A percentile compares a stretch with the other conserved stretches of the same genome.
phyloP scores from a whole-genome alignment of 2,888 invertebrate species.

The Salticus scenicus region DNA sequence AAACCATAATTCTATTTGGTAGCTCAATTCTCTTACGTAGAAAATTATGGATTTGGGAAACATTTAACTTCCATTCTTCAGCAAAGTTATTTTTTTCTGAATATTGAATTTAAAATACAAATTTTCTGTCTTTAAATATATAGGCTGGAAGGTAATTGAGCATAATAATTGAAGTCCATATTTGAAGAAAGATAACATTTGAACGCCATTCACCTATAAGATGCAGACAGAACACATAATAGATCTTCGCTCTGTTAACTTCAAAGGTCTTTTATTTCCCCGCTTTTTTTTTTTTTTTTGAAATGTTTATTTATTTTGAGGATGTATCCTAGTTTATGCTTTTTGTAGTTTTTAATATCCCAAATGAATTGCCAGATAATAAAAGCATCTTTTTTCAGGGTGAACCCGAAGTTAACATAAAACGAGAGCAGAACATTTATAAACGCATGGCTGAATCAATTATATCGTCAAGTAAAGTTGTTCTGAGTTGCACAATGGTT shows the following conservation, averaged over 20 bases:
- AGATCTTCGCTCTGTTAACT: constrained; percentile 66
- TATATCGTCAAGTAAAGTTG: constrained; percentile 53
- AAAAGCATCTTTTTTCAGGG: constrained; percentile 48
- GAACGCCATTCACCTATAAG: constrained; percentile 58
- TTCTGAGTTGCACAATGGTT: constrained; percentile 66
- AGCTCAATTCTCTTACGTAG: no score
- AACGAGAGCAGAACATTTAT: constrained; percentile 59
- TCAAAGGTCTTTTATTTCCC: constrained; percentile 25
- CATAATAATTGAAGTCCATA: constrained; percentile 54
- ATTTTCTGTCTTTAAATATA: constrained; percentile 12
- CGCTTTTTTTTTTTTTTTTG: constrained; percentile 38
- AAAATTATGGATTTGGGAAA: no score
- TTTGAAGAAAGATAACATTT: constrained; percentile 43
- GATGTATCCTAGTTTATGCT: constrained; percentile 57
- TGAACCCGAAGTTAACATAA: constrained; percentile 51
- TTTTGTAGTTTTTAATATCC: constrained; percentile 56
- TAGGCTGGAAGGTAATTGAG: constrained; percentile 47
- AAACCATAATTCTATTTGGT: no score
- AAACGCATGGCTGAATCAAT: constrained; percentile 66
- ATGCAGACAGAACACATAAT: constrained; percentile 48
- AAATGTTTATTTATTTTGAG: constrained; percentile 38
- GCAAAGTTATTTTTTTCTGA: background rate
- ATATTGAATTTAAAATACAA: background rate
- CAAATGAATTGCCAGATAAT: constrained; percentile 62
- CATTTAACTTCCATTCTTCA: no score